phyloP scores from a whole-genome alignment of 2,797 vertebrate genomes.

The Heteromormyrus szaboi region DNA sequence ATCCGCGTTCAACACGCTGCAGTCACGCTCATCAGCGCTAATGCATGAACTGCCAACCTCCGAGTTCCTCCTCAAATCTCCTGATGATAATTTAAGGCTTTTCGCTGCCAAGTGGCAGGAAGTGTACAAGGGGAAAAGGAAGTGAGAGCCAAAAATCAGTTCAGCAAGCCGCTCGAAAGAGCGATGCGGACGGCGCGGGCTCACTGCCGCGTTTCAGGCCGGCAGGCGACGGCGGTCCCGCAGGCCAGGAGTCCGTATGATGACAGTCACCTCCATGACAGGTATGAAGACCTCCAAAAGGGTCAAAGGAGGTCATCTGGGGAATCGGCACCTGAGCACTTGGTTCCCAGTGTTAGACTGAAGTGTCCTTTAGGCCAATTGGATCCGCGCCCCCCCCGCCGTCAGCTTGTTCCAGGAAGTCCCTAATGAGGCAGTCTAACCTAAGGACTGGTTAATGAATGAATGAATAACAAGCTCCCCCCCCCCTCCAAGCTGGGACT shows the following conservation, averaged over 20 bases:
- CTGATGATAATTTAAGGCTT: not conserved
- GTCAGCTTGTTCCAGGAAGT: not conserved
- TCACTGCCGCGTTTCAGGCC: not conserved
- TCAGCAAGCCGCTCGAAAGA: conserved; percentile 22
- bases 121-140: conserved; percentile 13
- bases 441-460: not conserved
- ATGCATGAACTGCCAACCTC: not conserved
- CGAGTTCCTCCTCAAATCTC: not conserved
- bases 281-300: not conserved
- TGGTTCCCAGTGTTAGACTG: not conserved
- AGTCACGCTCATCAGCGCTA: not conserved
- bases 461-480: not conserved
- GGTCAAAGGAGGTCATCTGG: not conserved
- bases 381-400: not conserved
- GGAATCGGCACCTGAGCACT: not conserved
- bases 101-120: conserved; percentile 3
- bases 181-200: not conserved
- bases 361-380: not conserved
- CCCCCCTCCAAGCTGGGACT: not conserved
- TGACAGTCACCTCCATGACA: not conserved
- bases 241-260: not conserved
- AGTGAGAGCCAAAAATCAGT: conserved; percentile 27
- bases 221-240: not conserved
- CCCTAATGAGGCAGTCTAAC: not conserved
- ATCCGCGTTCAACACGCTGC: not conserved